A percentile compares a stretch with the other conserved stretches of the same genome.
phyloP scores from a whole-genome alignment of 92 coral and sea anemone species.

The Anthopleura xanthogrammica region DNA sequence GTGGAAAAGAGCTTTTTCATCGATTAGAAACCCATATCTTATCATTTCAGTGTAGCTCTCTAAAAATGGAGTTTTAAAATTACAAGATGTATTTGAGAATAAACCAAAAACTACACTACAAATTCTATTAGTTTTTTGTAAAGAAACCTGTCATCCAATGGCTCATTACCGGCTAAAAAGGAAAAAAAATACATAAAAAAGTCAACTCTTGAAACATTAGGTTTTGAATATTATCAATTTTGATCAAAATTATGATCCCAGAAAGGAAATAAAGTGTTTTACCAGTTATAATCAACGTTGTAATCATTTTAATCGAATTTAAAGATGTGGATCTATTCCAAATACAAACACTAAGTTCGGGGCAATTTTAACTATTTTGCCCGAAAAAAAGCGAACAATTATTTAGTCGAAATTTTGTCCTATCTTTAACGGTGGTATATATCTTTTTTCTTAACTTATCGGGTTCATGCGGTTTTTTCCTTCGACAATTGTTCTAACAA shows the following conservation, averaged over 20 bases:
- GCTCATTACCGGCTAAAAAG: not conserved
- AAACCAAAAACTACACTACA: too few relatives aligned
- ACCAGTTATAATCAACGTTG: not conserved
- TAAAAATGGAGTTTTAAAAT: not conserved
- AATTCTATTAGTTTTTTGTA: not conserved
- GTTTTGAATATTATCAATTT: not conserved
- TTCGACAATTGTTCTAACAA: not conserved
- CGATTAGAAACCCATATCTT: not conserved
- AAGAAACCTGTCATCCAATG: not conserved
- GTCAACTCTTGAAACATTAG: not conserved
- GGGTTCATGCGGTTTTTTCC: not conserved
- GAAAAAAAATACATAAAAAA: not conserved
- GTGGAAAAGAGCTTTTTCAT: not conserved
- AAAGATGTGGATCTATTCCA: not conserved
- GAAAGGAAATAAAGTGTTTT: not conserved
- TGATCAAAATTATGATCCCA: not conserved
- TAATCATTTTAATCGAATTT: conserved; percentile 3
- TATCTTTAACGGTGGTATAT: too few relatives aligned
- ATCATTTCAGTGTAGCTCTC: not conserved
- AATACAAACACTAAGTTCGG: not conserved
- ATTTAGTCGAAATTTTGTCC: too few relatives aligned
- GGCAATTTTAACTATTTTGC: not conserved
- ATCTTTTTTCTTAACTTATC: not conserved
- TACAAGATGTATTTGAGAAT: not conserved
- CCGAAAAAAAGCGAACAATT: too few relatives aligned